A percentile compares a stretch with the other conserved stretches of the same genome.
Evolutionary conservation across 2,113 vertebrate species (phyloP).

Genomic region (Motacilla tschutschensis): DNA sequence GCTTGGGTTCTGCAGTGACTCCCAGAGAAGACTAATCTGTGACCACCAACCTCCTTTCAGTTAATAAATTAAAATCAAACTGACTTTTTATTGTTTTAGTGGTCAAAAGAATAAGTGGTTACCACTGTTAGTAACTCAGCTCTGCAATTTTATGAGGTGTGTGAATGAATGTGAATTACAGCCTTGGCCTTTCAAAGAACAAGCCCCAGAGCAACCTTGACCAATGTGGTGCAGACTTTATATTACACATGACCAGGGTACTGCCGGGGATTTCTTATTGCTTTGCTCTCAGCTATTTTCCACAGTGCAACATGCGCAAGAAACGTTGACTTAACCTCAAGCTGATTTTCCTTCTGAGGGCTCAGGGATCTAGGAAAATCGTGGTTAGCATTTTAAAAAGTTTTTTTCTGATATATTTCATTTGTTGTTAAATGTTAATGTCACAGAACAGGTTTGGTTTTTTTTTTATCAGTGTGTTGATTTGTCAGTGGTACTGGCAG

Average conservation of each 20-base stretch:
- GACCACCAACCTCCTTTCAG: neutral
- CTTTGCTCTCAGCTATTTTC: constrained; percentile 2
- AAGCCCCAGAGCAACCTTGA: constrained; percentile 22
- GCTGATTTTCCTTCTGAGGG: neutral
- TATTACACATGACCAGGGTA: neutral
- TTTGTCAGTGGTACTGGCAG: neutral
- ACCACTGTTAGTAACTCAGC: constrained; percentile 17
- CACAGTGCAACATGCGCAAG: neutral
- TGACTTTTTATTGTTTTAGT: constrained; percentile 25
- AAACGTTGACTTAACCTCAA: neutral
- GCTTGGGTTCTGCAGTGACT: neutral
- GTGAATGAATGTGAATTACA: neutral
- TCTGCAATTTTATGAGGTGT: constrained; percentile 44
- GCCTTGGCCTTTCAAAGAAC: neutral
- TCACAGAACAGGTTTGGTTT: neutral
- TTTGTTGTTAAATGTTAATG: neutral
- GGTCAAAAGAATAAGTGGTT: constrained; percentile 37
- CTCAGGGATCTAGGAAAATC: neutral
- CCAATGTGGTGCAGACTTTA: neutral
- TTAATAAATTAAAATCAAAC: constrained; percentile 39
- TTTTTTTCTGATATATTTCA: neutral
- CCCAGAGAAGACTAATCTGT: neutral
- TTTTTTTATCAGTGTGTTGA: neutral
- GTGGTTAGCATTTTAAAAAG: neutral
- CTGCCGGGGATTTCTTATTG: neutral